These are phyloP conservation scores for Steinernema scapterisci DNA, from an alignment of 2,888 invertebrate genomes.

Conservation along the genomic window DNA sequence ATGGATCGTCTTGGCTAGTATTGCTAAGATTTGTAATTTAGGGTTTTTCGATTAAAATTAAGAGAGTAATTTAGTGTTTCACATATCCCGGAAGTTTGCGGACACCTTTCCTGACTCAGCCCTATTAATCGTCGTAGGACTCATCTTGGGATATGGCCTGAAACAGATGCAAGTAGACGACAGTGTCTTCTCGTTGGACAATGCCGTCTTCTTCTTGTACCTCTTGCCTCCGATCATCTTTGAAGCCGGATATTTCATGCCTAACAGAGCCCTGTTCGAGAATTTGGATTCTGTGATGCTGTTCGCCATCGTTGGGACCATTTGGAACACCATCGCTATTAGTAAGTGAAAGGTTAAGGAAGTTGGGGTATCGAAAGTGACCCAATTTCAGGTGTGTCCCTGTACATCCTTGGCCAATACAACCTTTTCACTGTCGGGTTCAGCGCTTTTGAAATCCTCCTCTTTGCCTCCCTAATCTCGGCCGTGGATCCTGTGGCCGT, in stretches of 20 bases:
- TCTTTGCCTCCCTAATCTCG: constrained; percentile 52
- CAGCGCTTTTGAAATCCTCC: constrained; percentile 46
- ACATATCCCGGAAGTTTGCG: constrained; percentile 38
- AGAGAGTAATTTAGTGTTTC: neutral
- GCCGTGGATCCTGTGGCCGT: constrained; percentile 56
- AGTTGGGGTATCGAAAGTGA: too few species aligned
- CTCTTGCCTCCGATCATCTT: constrained; percentile 96
- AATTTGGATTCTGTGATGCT: constrained; percentile 92
- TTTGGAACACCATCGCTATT: constrained; percentile 83
- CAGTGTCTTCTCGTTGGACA: constrained; percentile 40
- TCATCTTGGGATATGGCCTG: constrained; percentile 77
- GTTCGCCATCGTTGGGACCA: constrained; percentile 87
- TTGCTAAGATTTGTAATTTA: constrained; percentile 29
- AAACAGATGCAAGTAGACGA: constrained; percentile 35
- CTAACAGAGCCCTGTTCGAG: constrained; percentile 94
- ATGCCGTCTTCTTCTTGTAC: constrained; percentile 92
- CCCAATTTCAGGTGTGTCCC: constrained; percentile 43
- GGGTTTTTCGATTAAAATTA: neutral
- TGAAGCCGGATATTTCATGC: constrained; percentile 99
- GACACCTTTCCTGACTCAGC: constrained; percentile 88
- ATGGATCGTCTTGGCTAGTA: constrained; percentile 31
- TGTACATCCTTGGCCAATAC: constrained; percentile 44
- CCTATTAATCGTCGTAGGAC: constrained; percentile 89
- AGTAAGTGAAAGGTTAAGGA: too few species aligned
- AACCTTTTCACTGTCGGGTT: constrained; percentile 48